phyloP scores from a whole-genome alignment of 2,113 vertebrate species.

The Rhinoderma darwinii region DNA sequence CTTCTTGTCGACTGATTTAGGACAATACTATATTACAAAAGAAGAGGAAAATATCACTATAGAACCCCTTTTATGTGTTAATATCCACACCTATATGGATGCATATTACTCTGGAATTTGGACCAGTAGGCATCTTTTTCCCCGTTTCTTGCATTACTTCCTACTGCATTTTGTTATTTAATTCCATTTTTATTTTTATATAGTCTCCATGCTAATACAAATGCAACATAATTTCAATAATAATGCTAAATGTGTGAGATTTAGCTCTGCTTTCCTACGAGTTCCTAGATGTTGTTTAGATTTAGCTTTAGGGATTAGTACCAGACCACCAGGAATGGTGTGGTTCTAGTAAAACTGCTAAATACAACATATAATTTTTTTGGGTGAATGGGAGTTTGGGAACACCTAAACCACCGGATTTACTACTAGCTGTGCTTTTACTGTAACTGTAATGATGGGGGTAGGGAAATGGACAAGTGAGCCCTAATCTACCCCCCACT shows the following conservation, averaged over 20 bases:
- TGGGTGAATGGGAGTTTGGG: not conserved
- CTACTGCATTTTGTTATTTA: not conserved
- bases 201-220: not conserved
- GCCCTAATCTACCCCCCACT: too few species aligned
- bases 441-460: not conserved
- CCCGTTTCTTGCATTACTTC: not conserved
- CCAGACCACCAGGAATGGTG: not conserved
- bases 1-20: too few species aligned
- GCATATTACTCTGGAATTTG: too few species aligned
- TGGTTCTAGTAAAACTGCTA: not conserved
- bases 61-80: too few species aligned
- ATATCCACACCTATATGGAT: too few species aligned
- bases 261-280: not conserved
- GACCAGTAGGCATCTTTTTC: too few species aligned
- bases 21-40: too few species aligned
- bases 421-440: not conserved
- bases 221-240: not conserved
- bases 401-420: not conserved
- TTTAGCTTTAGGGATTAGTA: not conserved
- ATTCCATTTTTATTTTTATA: not conserved
- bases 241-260: not conserved
- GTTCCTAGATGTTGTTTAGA: not conserved
- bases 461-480: too few species aligned
- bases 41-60: too few species aligned
- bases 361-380: not conserved